phyloP scores from a whole-genome alignment of 37 sponge, comb jelly and placozoan genomes.

The Amphimedon queenslandica region DNA sequence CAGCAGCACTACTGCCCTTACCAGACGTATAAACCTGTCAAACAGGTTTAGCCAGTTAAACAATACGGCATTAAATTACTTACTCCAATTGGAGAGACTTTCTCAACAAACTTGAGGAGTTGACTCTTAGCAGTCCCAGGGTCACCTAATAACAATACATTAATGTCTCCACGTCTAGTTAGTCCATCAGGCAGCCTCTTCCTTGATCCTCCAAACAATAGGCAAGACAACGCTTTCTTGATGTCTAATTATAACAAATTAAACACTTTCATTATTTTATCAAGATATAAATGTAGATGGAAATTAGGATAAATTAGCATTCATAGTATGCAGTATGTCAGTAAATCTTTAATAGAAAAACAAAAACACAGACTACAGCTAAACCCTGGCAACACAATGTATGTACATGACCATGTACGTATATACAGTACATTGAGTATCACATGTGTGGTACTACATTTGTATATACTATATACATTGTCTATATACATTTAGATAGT shows the following conservation, averaged over 20 bases:
- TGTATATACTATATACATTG: too few relatives aligned
- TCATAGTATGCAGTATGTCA: too few relatives aligned
- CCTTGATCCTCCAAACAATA: constrained; percentile 95
- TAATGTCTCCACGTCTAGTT: constrained; percentile 95
- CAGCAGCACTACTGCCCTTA: constrained; percentile 99
- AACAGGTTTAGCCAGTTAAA: background rate
- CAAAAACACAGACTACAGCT: too few relatives aligned
- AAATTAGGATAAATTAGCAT: too few relatives aligned
- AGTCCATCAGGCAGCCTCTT: constrained; percentile 98
- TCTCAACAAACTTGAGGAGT: constrained; percentile 99
- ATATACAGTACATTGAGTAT: too few relatives aligned
- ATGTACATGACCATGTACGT: too few relatives aligned
- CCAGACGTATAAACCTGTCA: constrained; percentile 94
- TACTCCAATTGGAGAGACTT: constrained; percentile 95
- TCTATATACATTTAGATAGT: too few relatives aligned
- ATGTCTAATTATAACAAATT: constrained; percentile 63
- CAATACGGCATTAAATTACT: background rate
- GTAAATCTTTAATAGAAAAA: too few relatives aligned
- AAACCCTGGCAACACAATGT: too few relatives aligned
- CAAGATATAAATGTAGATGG: too few relatives aligned
- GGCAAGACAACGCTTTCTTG: constrained; percentile 95
- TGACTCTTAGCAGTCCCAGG: constrained; percentile 99
- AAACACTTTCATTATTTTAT: too few relatives aligned
- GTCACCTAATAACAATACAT: constrained; percentile 94
- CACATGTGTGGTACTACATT: too few relatives aligned